Evolutionary conservation across 2,113 vertebrate genomes (phyloP), one percentile per base, ranked within the genome.

Genomic region (Mus pahari): DNA sequence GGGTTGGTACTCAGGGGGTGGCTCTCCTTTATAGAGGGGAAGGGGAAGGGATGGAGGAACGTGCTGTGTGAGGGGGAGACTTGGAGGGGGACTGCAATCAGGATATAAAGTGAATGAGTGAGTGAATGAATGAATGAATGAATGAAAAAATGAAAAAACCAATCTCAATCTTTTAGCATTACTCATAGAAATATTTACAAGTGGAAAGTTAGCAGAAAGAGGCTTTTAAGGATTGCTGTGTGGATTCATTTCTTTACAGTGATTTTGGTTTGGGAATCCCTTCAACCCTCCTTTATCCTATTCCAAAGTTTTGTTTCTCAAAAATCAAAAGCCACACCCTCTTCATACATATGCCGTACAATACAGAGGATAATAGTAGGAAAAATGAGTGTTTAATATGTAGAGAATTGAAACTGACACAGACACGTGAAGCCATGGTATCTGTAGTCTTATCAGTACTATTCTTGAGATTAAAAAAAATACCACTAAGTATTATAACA

Each of bases 321-420:
- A 94, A 58, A 13, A 84, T 17, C 6, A 95, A 92, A 96, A 9
- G n/a, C 8, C 12, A 86, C 82, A 84, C 33, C 45, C 86, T 94
- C 73, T 94, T 94, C 66, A 86, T 93, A 94, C 5, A 74, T 31
- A 55, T 36, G 8, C 10, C 45, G 58, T 91, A 64, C 1, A 84
- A 96, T 45, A 74, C 9, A 66, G 84, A 94, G 42, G 84, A 77
- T 0, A 88, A n/a, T 89, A 86, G 11, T 48, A 92, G 42, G 7
- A 88, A n/a, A 39, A 94, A 77, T 89, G n/a, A 87, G 2, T 92
- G 8, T 88, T 93, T 28, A 96, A 89, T 70, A 88, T 73, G 19
- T 28, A 11, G 31, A 62, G 22, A 86, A 70, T 75, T 88, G 53
- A 95, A 94, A 89, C 92, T n/a, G 86, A 75, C 39, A 11, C 39